These are phyloP conservation scores for Drosophila nigrodunni DNA, from an alignment of 1,140 invertebrate species.

Conservation along the genomic window DNA sequence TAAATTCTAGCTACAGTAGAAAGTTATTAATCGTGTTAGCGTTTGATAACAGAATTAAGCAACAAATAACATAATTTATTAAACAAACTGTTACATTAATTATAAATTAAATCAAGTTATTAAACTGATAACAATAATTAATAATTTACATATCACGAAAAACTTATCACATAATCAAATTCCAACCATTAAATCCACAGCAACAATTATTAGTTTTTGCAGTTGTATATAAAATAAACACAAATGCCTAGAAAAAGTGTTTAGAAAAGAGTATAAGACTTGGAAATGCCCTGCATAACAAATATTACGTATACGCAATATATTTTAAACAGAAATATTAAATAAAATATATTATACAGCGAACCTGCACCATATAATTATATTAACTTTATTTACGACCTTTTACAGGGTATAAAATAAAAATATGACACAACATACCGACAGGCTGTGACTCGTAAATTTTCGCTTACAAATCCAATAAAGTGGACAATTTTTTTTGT, in stretches of 20 bases:
- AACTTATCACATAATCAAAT: constrained; percentile 58
- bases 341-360: too few species aligned
- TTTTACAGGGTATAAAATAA: constrained; percentile 10
- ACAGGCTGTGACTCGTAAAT: constrained; percentile 54
- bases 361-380: too few species aligned
- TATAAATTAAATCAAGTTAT: constrained; percentile 7
- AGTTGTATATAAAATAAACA: background rate
- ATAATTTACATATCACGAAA: constrained; percentile 23
- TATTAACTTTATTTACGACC: background rate
- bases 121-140: background rate
- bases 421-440: constrained; percentile 29
- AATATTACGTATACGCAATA: background rate
- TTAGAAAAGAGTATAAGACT: background rate
- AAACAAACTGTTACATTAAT: constrained; percentile 4
- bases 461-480: constrained; percentile 50
- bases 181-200: constrained; percentile 35
- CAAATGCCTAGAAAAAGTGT: background rate
- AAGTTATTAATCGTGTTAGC: background rate
- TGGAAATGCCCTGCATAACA: background rate
- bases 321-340: too few species aligned
- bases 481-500: constrained; percentile 49
- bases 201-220: constrained; percentile 19
- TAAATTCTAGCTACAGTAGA: background rate
- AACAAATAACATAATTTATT: background rate
- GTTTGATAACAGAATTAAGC: background rate